phyloP scores from a whole-genome alignment of 2,888 invertebrate species.

The Synanthedon myopaeformis region DNA sequence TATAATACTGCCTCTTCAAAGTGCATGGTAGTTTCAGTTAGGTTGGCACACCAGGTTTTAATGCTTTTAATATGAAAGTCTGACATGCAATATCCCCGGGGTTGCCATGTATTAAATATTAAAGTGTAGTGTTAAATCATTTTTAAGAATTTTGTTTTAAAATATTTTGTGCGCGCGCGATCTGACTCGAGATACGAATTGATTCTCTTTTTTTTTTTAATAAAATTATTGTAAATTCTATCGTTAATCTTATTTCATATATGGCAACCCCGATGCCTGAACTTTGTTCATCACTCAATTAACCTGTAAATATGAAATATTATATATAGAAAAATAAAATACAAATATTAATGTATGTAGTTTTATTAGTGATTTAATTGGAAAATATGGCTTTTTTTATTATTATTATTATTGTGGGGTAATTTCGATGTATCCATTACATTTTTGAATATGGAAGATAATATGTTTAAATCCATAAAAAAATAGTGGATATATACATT shows the following conservation, averaged over 20 bases:
- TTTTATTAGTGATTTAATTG: conserved; percentile 10
- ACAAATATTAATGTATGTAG: conserved; percentile 25
- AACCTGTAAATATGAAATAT: conserved; percentile 48
- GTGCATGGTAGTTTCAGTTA: too few species aligned
- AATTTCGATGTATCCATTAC: conserved; percentile 29
- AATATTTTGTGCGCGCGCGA: background rate
- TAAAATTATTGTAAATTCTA: background rate
- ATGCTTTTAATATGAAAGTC: background rate
- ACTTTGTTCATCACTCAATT: conserved; percentile 14
- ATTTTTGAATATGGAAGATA: conserved; percentile 41
- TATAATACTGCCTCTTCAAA: too few species aligned
- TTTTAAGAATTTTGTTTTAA: background rate
- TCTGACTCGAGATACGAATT: background rate
- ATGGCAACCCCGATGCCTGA: background rate
- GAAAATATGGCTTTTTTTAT: conserved; percentile 17
- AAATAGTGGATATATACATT: conserved; percentile 23
- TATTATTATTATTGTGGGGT: background rate
- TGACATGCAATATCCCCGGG: background rate
- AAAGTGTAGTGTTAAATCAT: background rate
- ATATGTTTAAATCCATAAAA: conserved; percentile 52
- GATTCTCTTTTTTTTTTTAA: background rate
- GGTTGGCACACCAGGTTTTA: background rate
- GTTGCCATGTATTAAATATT: background rate
- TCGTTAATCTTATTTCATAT: background rate
- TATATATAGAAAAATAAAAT: conserved; percentile 4